phyloP scores from a whole-genome alignment of 2,113 vertebrate species.

The Esox niger region DNA sequence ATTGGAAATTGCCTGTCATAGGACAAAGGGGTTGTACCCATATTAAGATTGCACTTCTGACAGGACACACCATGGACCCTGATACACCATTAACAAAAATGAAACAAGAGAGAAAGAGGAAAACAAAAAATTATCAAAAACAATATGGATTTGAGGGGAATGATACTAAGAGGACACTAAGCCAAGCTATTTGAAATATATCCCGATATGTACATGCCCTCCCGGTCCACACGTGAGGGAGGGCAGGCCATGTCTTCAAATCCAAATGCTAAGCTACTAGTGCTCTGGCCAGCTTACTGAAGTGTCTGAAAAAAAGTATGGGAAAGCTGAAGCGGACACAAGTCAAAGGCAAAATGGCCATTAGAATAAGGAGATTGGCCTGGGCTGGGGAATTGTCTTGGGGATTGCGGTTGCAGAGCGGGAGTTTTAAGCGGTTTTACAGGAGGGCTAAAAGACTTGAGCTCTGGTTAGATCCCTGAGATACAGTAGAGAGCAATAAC shows the following conservation, averaged over 20 bases:
- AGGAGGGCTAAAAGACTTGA: slow-evolving; percentile 36
- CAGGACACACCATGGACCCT: background rate
- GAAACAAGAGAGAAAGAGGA: background rate
- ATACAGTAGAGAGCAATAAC: slow-evolving; percentile 8
- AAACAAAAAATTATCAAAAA: slow-evolving; percentile 18
- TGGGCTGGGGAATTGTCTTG: slow-evolving; percentile 33
- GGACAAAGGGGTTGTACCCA: background rate
- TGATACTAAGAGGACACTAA: slow-evolving; percentile 31
- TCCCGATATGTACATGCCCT: background rate
- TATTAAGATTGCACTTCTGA: background rate
- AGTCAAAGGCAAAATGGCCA: slow-evolving; percentile 29
- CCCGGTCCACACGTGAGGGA: background rate
- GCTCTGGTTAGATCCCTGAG: slow-evolving; percentile 29
- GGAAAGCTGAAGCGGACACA: slow-evolving; percentile 11
- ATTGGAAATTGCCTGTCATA: background rate
- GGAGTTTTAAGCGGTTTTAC: slow-evolving; percentile 51
- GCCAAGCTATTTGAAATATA: slow-evolving; percentile 22
- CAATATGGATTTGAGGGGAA: slow-evolving; percentile 23
- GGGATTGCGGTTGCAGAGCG: slow-evolving; percentile 37
- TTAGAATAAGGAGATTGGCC: slow-evolving; percentile 30
- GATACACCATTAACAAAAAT: background rate
- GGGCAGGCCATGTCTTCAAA: background rate
- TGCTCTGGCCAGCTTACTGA: slow-evolving; percentile 24
- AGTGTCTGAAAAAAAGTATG: slow-evolving; percentile 4
- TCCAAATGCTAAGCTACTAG: background rate